phyloP scores from a whole-genome alignment of 2,113 vertebrate genomes.

The Haplochromis vanheusdeni region DNA sequence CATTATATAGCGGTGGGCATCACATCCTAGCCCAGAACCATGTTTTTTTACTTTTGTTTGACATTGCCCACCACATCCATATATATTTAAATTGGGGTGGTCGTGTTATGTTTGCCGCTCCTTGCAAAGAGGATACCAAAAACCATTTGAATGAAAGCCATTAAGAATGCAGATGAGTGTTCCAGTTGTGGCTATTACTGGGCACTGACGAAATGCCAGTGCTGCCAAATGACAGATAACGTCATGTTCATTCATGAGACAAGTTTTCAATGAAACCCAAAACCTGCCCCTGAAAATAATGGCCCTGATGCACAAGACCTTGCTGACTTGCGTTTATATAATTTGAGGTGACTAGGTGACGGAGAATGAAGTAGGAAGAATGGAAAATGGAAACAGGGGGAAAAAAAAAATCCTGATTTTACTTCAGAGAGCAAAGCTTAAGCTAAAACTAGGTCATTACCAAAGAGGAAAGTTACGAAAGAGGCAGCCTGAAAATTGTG shows the following conservation, averaged over 20 bases:
- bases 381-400: neutral
- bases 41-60: neutral
- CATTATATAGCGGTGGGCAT: neutral
- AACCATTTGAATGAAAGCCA: neutral
- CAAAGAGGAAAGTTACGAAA: accelerated
- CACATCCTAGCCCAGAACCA: neutral
- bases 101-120: neutral
- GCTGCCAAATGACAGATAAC: neutral
- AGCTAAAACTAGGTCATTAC: neutral
- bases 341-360: neutral
- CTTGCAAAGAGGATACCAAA: neutral
- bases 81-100: neutral
- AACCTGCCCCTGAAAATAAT: neutral
- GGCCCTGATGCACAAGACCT: neutral
- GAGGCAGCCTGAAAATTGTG: neutral
- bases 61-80: neutral
- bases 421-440: neutral
- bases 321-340: neutral
- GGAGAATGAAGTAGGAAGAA: neutral
- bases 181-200: neutral
- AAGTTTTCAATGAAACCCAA: neutral
- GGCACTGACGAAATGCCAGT: neutral
- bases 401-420: neutral
- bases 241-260: neutral
- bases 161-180: neutral